Evolutionary conservation across 2,888 invertebrate species (phyloP).

Genomic region (Stomorhina lunata): DNA sequence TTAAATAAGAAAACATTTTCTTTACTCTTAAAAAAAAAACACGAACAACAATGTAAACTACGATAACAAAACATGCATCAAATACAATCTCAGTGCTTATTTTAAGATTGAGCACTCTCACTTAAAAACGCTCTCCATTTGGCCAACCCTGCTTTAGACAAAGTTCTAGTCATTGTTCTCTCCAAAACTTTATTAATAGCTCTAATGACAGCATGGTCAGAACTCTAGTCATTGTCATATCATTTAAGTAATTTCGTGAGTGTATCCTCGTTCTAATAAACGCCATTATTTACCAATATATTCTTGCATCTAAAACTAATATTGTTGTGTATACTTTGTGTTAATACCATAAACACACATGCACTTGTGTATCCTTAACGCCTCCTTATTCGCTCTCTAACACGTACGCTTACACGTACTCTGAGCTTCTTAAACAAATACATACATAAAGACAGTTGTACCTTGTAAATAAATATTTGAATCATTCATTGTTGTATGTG

Average conservation of each 20-base stretch:
- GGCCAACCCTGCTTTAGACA: too few species aligned
- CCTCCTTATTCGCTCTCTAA: not conserved
- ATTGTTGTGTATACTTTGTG: conserved; percentile 3
- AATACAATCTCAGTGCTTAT: too few species aligned
- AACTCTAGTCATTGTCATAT: too few species aligned
- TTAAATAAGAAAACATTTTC: too few species aligned
- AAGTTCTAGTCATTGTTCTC: too few species aligned
- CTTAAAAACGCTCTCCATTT: too few species aligned
- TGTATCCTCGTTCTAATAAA: not conserved
- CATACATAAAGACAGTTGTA: not conserved
- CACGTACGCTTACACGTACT: not conserved
- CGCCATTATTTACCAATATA: not conserved
- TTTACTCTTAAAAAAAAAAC: too few species aligned
- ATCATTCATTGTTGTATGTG: not conserved
- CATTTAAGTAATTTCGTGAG: not conserved
- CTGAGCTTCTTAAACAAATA: not conserved
- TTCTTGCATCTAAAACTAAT: conserved; percentile 6
- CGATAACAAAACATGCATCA: too few species aligned
- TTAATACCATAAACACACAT: conserved; percentile 36
- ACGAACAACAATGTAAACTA: too few species aligned
- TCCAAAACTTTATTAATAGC: too few species aligned
- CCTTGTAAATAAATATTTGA: not conserved
- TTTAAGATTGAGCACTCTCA: too few species aligned
- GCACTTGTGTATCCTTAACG: not conserved
- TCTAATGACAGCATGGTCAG: too few species aligned